Evolutionary conservation across 2,113 vertebrate species (phyloP).

Genomic region (Cinclus cinclus): DNA sequence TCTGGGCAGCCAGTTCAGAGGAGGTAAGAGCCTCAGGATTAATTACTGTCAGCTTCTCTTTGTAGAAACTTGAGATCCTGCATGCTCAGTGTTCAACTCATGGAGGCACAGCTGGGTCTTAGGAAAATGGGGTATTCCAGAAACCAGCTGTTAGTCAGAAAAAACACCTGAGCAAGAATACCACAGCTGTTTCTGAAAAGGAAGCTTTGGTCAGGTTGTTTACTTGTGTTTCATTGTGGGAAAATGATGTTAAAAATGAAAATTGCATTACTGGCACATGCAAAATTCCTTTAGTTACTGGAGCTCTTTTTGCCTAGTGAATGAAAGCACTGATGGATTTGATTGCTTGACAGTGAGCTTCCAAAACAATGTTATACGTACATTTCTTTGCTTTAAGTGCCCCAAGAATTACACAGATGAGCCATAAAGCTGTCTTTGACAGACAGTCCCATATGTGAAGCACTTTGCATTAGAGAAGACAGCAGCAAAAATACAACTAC

Average conservation of each 20-base stretch:
- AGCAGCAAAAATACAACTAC: neutral
- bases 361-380: neutral
- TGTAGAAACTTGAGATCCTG: neutral
- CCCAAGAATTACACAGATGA: neutral
- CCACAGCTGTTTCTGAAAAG: neutral
- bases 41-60: neutral
- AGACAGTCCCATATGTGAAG: neutral
- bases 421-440: neutral
- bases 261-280: neutral
- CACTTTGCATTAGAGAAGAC: neutral
- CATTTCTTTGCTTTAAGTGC: neutral
- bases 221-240: neutral
- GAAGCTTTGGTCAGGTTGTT: neutral
- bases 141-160: neutral
- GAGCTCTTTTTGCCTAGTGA: neutral
- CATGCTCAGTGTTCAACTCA: neutral
- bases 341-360: neutral
- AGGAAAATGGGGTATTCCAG: neutral
- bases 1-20: slow-evolving; percentile 73
- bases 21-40: slow-evolving; percentile 68
- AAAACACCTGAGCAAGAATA: neutral
- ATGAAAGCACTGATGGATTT: neutral
- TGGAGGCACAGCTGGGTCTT: neutral
- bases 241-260: neutral
- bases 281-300: neutral